A percentile compares a stretch with the other conserved stretches of the same genome.
Conservation (phyloP, 2,888 invertebrate species). For the Cryptocephalus moraei region DNA sequence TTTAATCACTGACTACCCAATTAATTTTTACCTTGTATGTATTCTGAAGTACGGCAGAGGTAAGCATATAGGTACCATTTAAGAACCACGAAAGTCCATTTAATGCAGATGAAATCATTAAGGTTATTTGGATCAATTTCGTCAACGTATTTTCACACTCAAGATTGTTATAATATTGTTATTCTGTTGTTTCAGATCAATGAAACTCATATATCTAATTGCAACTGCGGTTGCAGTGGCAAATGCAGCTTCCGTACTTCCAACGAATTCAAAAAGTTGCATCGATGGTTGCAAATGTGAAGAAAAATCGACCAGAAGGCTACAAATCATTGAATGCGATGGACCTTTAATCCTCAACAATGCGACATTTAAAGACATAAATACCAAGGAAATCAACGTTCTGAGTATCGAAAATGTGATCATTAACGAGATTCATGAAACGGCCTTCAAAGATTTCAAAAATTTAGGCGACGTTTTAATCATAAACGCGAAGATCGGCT, state of each 20-base stretch:
- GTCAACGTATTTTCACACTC: no score
- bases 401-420: slow-evolving; percentile 32
- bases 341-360: slow-evolving; percentile 20
- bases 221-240: background rate
- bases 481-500: slow-evolving; percentile 55
- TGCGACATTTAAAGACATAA: slow-evolving; percentile 16
- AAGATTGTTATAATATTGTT: no score
- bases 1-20: no score
- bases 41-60: no score
- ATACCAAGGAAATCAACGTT: slow-evolving; percentile 16
- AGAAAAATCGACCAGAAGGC: slow-evolving; percentile 12
- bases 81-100: no score
- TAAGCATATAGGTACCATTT: no score
- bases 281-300: slow-evolving; percentile 23
- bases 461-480: slow-evolving; percentile 60
- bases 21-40: no score
- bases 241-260: background rate
- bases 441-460: slow-evolving; percentile 58
- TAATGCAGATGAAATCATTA: no score
- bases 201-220: background rate
- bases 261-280: slow-evolving; percentile 13
- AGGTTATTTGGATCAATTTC: no score
- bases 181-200: background rate
- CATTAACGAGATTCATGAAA: slow-evolving; percentile 53
- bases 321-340: slow-evolving; percentile 21